Percentiles rank a stretch among this genome's conserved stretches.
Conservation (phyloP, 2,797 vertebrate species). For the Serranus cabrilla region DNA sequence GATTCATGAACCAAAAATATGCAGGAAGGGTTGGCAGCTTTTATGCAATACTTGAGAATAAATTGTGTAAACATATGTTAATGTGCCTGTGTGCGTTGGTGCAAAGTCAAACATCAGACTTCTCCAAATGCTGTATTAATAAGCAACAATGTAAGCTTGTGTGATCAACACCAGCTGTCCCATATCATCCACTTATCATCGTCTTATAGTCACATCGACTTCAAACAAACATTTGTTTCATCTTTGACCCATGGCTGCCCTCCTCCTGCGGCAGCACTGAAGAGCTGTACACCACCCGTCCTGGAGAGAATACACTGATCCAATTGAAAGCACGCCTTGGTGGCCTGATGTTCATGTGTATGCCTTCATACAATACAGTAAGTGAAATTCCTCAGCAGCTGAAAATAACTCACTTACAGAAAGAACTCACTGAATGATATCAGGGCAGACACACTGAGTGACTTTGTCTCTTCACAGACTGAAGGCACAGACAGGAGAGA, state of each 20-base stretch:
- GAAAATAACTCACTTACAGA: conserved; percentile 36
- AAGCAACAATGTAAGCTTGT: conserved; percentile 22
- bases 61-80: conserved; percentile 35
- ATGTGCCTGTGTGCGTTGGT: conserved; percentile 17
- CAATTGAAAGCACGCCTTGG: conserved; percentile 25
- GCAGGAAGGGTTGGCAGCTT: conserved; percentile 26
- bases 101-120: conserved; percentile 21
- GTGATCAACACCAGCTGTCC: conserved; percentile 11
- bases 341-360: conserved; percentile 22
- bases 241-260: conserved; percentile 25
- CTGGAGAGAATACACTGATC: conserved; percentile 21
- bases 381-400: conserved; percentile 18
- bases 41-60: conserved; percentile 37
- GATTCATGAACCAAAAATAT: conserved; percentile 43
- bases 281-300: conserved; percentile 10
- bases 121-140: conserved; percentile 18
- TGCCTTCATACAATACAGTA: conserved; percentile 14
- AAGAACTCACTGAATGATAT: conserved; percentile 24
- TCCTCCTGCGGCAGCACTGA: conserved; percentile 12
- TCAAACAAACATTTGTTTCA: conserved; percentile 23
- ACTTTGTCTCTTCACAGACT: conserved; percentile 9
- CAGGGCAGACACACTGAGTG: conserved; percentile 10
- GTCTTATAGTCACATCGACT: conserved; percentile 1
- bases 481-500: background rate
- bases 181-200: background rate